Evolutionary conservation across 2,888 invertebrate genomes (phyloP).

Genomic region (Caenorhabditis sp.): DNA sequence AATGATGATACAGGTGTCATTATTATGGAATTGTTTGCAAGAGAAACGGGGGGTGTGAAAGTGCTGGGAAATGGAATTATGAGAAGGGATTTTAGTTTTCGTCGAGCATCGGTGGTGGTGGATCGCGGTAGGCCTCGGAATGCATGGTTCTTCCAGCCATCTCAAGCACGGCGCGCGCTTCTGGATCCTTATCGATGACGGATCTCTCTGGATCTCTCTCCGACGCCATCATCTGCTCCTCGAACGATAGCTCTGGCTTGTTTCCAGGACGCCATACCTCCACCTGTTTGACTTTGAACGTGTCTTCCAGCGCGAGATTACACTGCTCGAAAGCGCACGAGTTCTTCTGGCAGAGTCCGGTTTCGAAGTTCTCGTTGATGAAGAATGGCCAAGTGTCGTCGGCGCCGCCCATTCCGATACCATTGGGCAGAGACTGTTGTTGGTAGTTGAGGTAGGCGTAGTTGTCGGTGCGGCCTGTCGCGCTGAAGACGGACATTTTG

Average conservation of each 20-base stretch:
- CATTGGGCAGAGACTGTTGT: slow-evolving; percentile 95
- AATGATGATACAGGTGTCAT: not conserved
- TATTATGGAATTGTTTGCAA: no score
- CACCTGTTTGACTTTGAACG: slow-evolving; percentile 67
- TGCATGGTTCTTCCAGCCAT: slow-evolving; percentile 90
- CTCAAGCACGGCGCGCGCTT: slow-evolving; percentile 91
- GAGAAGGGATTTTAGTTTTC: slow-evolving; percentile 43
- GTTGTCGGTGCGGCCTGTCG: slow-evolving; percentile 92
- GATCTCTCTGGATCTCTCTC: slow-evolving; percentile 55
- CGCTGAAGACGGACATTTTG: slow-evolving; percentile 88
- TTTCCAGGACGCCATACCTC: slow-evolving; percentile 75
- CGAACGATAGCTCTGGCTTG: slow-evolving; percentile 67
- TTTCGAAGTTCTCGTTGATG: slow-evolving; percentile 72
- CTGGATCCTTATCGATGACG: slow-evolving; percentile 86
- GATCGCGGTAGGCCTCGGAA: slow-evolving; percentile 89
- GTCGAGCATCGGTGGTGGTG: slow-evolving; percentile 76
- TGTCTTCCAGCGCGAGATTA: slow-evolving; percentile 66
- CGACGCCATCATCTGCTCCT: slow-evolving; percentile 59
- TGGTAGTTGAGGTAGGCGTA: slow-evolving; percentile 94
- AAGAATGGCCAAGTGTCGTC: slow-evolving; percentile 74
- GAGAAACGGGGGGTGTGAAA: not conserved
- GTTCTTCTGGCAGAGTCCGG: slow-evolving; percentile 66
- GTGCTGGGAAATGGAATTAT: not conserved
- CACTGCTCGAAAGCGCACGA: slow-evolving; percentile 71
- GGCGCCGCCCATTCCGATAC: slow-evolving; percentile 85